These are phyloP conservation scores for Daboia siamensis DNA, from an alignment of 2,113 vertebrate genomes.

Conservation along the genomic window DNA sequence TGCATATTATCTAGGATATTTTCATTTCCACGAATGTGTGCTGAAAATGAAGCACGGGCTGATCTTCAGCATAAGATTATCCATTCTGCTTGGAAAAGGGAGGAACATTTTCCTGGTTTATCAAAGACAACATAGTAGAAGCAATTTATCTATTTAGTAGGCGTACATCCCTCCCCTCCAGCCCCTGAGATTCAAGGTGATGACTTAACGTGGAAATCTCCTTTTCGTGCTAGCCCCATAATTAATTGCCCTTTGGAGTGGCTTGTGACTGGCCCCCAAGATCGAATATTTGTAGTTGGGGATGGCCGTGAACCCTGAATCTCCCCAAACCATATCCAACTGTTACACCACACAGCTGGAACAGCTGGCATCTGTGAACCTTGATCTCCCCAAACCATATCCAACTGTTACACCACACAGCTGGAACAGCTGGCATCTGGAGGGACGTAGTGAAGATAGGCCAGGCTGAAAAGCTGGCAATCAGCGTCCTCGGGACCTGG, in stretches of 20 bases:
- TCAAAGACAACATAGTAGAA: too few species aligned
- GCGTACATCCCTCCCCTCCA: neutral
- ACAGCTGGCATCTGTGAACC: neutral
- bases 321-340: neutral
- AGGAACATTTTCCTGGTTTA: too few species aligned
- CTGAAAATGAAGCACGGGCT: too few species aligned
- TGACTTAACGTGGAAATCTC: neutral
- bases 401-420: neutral
- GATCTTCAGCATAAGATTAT: too few species aligned
- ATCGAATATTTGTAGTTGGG: neutral
- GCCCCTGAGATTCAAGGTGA: neutral
- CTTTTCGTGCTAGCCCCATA: neutral
- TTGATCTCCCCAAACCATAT: neutral
- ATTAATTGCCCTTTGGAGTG: neutral
- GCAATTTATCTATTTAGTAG: neutral
- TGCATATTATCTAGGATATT: too few species aligned
- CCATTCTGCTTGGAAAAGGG: too few species aligned
- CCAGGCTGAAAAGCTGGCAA: neutral
- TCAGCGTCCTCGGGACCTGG: neutral
- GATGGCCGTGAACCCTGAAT: neutral
- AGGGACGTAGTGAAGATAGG: too few species aligned
- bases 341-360: neutral
- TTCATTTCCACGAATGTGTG: too few species aligned
- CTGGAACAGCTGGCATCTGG: neutral
- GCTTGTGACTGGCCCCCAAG: neutral